A percentile compares a stretch with the other conserved stretches of the same genome.
Evolutionary conservation across 2,888 invertebrate species (phyloP).

Genomic region (Apamea sordens): DNA sequence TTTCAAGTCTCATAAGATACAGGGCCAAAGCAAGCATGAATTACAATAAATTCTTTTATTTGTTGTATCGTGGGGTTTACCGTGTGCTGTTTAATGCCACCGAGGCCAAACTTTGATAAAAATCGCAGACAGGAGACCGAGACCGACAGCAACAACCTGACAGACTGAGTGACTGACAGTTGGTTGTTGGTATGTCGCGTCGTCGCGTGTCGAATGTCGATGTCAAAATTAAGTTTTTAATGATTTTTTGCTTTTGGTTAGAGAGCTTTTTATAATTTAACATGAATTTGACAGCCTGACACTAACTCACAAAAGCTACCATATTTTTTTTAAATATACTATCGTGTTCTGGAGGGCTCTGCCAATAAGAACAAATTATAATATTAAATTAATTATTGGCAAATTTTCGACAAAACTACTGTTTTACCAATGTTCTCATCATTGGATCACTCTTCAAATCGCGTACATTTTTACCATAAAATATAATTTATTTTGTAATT

Average conservation of each 20-base stretch:
- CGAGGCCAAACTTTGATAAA: background rate
- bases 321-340: background rate
- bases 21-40: slow-evolving; percentile 9
- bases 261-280: background rate
- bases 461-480: background rate
- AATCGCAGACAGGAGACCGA: background rate
- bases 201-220: slow-evolving; percentile 25
- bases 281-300: background rate
- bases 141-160: background rate
- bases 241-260: background rate
- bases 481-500: background rate
- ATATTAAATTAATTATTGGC: background rate
- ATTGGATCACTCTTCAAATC: background rate
- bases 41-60: background rate
- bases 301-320: background rate
- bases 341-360: too few relatives aligned
- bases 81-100: background rate
- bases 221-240: slow-evolving; percentile 19
- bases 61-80: slow-evolving; percentile 7
- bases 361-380: too few relatives aligned
- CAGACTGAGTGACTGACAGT: background rate
- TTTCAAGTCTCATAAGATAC: slow-evolving; percentile 11
- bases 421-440: background rate
- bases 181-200: background rate
- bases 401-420: background rate